Base-by-base conservation (phyloP, 2,113 vertebrate species). In the Nannobrachium achirus region DNA sequence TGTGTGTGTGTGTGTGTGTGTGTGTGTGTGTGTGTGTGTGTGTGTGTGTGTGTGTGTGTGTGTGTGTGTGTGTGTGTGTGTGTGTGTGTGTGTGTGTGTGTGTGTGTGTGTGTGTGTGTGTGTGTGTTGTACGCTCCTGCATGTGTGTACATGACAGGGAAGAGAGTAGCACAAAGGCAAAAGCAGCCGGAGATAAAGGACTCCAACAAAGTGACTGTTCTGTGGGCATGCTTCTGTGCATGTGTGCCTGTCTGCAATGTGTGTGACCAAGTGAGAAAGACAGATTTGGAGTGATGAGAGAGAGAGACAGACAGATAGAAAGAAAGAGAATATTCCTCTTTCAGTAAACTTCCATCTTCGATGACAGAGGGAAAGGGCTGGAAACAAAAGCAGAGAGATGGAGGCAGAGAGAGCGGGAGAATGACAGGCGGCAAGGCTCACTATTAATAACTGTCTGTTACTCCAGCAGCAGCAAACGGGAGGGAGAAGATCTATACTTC, bases 1-100 rank as follows among this genome's bases (percentile, higher is more conserved):
- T 44, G 40, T 44, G 40, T 18, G 50, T 52, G 50, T 10, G n/a
- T 16, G 50, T 16, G n/a, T 52, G 50, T 19, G n/a, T 52, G n/a
- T 16, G 15, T 52, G 50, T 45, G 44, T 45, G 44, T 52, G 50
- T 52, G 50, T 52, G 50, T 52, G 50, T 52, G 50, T 52, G 50
- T 52, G 50, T 52, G 50, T 53, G 51, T 53, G 18, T 10, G 51
- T 4, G 51, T 10, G 51, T 18, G 15, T 3, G 53, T 33, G 53
- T 13, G 53, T n/a, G 56, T 40, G 38, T 16, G 56, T 15, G 10
- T 58, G 56, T 16, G 16, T 19, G 40, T 44, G 40, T 33, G 15
- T 19, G 16, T 44, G 57, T 19, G 41, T 45, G 40, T 45, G 18
- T 45, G 40, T 42, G 16, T 13, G 57, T 20, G 16, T 45, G 57